Evolutionary conservation across 2,113 vertebrate genomes (phyloP).

Genomic region (Perca schrenkii): DNA sequence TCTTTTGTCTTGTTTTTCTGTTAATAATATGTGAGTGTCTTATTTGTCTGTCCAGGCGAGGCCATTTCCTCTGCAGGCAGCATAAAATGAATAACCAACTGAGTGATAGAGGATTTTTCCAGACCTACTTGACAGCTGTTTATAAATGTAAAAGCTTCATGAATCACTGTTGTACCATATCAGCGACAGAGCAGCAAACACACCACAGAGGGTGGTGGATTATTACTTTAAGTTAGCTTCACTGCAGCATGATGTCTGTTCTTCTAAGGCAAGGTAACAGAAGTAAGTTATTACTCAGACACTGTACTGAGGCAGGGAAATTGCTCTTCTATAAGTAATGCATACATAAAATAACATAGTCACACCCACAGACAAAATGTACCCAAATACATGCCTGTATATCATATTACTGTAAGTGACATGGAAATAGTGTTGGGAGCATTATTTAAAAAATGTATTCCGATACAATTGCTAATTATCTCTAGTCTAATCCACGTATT

Average conservation of each 20-base stretch:
- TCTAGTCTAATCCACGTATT: too few species aligned
- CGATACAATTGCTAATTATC: too few species aligned
- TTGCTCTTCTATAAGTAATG: constrained; percentile 29
- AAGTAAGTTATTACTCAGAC: constrained; percentile 50
- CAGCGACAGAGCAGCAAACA: constrained; percentile 47
- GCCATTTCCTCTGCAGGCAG: constrained; percentile 43
- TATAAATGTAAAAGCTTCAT: constrained; percentile 53
- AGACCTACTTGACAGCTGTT: constrained; percentile 56
- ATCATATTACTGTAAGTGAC: too few species aligned
- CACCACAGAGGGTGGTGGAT: constrained; percentile 39
- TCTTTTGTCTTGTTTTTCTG: constrained; percentile 21
- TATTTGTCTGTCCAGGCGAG: constrained; percentile 15
- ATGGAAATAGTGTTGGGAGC: too few species aligned
- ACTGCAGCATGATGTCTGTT: constrained; percentile 30
- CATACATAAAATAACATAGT: constrained; percentile 11
- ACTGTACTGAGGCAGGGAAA: neutral
- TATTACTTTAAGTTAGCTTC: constrained; percentile 55
- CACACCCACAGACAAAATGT: constrained; percentile 19
- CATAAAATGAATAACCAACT: constrained; percentile 50
- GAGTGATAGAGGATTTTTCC: constrained; percentile 59
- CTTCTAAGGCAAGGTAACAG: constrained; percentile 25
- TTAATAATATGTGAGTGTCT: constrained; percentile 34
- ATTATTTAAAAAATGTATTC: too few species aligned
- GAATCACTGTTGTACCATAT: constrained; percentile 51
- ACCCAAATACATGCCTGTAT: neutral